Percentiles rank a stretch among this genome's conserved stretches.
phyloP scores from a whole-genome alignment of 2,797 vertebrate species.

The Cryptoblepharus egeriae region DNA sequence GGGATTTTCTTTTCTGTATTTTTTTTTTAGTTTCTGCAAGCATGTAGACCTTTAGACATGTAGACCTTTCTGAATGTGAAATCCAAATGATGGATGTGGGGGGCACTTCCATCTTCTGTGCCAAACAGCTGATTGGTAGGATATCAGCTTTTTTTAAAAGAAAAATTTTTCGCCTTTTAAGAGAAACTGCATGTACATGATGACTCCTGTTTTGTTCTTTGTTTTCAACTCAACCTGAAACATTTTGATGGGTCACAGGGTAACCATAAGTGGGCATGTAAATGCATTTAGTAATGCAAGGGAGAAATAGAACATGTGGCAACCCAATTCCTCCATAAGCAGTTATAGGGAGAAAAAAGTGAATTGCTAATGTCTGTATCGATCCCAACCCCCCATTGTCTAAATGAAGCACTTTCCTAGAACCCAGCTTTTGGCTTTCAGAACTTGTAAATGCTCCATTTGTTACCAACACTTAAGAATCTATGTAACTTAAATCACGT shows the following conservation, averaged over 20 bases:
- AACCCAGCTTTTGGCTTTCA: slow-evolving; percentile 26
- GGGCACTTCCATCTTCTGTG: neutral
- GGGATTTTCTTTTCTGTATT: neutral
- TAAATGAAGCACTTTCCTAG: slow-evolving; percentile 42
- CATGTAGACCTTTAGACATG: neutral
- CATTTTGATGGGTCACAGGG: neutral
- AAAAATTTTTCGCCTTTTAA: neutral
- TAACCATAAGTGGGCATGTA: neutral
- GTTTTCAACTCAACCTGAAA: neutral
- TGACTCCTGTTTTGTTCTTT: neutral
- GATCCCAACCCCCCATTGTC: no score
- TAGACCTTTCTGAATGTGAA: neutral
- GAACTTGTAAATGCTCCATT: slow-evolving; percentile 2
- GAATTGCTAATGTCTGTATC: neutral
- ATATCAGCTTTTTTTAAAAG: neutral
- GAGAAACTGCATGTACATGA: neutral
- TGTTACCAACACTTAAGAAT: neutral
- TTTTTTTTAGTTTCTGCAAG: neutral
- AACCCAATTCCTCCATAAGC: neutral
- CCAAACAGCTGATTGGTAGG: neutral
- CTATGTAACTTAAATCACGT: neutral
- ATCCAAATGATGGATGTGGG: neutral
- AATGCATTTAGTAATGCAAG: neutral
- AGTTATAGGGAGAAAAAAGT: neutral
- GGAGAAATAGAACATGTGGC: neutral